These are phyloP conservation scores for Thinocorus orbignyianus DNA, from an alignment of 2,113 vertebrate species.

Conservation along the genomic window DNA sequence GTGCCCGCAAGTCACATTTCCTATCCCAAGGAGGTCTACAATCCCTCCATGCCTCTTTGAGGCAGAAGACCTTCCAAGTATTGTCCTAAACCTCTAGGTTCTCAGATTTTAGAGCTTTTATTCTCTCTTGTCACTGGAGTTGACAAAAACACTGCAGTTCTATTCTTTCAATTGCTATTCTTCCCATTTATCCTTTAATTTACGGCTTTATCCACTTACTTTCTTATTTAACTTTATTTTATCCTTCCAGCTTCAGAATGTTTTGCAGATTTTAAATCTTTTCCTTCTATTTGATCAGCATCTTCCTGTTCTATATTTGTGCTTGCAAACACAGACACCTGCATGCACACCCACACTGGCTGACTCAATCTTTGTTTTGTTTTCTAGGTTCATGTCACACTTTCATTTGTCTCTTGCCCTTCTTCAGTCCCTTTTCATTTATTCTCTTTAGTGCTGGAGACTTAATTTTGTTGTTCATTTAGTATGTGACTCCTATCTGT, in stretches of 20 bases:
- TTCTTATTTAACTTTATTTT: conserved; percentile 19
- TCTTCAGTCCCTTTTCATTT: background rate
- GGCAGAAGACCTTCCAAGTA: background rate
- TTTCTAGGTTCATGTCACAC: background rate
- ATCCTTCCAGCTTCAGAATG: background rate
- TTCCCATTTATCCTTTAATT: conserved; percentile 3
- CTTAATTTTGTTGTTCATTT: background rate
- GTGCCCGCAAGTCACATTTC: background rate
- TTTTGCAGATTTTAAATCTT: background rate
- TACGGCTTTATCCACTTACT: background rate
- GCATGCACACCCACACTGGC: background rate
- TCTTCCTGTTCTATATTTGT: conserved; percentile 39
- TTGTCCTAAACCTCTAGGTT: background rate
- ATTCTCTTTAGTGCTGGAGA: background rate
- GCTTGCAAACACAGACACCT: conserved; percentile 42
- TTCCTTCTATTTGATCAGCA: conserved; percentile 10
- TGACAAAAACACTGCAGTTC: background rate
- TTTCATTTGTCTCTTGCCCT: conserved; percentile 20
- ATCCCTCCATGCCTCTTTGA: background rate
- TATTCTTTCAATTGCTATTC: background rate
- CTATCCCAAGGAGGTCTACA: background rate
- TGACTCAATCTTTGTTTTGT: conserved; percentile 20
- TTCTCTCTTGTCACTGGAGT: background rate
- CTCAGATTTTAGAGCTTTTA: background rate
- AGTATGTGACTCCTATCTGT: background rate